Base-by-base conservation (phyloP, 1,140 invertebrate species). In the Drosophila kepulauana region DNA sequence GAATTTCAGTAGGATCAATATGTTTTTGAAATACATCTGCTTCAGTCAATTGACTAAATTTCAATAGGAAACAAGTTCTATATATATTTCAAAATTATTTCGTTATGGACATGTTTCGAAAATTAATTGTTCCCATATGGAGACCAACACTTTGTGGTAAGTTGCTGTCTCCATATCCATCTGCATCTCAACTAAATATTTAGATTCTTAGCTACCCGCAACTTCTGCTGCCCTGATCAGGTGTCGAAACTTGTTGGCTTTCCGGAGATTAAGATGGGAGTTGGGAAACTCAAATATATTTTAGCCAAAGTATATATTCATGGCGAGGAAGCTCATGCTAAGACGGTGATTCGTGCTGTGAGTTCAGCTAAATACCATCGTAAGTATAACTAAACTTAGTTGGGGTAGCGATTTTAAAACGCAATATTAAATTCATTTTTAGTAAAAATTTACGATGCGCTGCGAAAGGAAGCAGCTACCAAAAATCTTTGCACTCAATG, bases 251-350 rank as follows among this genome's bases (percentile, higher is more conserved):
- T 85, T 30, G 25, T 54, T 1, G 2, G 1, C 0, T 78, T 85
- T 15, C 81, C 78, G 0, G 11, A 35, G 7, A 56, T 67, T 3
- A n/a, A 49, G 0, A 63, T 86, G 1, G 28, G 57, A n/a, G 11
- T 54, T 3, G 82, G 82, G 4, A 86, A 87, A 15, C 61, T 57
- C 1, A 87, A 76, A 30, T 86, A 86, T 45, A 76, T 86, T 45
- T 49, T 75, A 8, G 71, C 72, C 38, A 57, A 88, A 1, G 82
- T 87, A 3, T 86, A 87, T 13, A 62, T 82, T 3, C 82, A 86
- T 20, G 82, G 79, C 1, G 62, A 76, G 3, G 71, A 67, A 67
- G 64, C 45, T 5, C 52, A 15, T 28, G 72, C 82, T 7, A 82
- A 64, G 51, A 46, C 46, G 2, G 75, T 86, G 6, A 48, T 86